A percentile compares a stretch with the other conserved stretches of the same genome.
Conservation (phyloP, 1,140 invertebrate genomes). For the Heliconius hewitsoni region DNA sequence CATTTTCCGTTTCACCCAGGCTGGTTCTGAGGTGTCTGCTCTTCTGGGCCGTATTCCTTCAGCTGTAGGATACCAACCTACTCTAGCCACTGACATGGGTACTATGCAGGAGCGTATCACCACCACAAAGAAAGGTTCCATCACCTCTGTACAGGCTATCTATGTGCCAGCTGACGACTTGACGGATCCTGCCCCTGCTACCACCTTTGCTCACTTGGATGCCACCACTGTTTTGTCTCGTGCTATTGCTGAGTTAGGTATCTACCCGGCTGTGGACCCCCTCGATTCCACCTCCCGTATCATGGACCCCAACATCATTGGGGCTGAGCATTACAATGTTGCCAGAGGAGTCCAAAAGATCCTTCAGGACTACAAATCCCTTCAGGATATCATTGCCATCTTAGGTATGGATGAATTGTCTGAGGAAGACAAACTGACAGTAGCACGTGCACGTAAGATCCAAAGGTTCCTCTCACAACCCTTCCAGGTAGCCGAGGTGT, state of each 20-base stretch:
- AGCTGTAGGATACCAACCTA: conserved; percentile 99
- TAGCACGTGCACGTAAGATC: conserved; percentile 97
- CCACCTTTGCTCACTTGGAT: conserved; percentile 99
- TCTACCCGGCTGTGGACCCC: conserved; percentile 99
- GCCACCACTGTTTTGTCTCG: conserved; percentile 98
- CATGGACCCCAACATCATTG: conserved; percentile 98
- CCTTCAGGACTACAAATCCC: conserved; percentile 97
- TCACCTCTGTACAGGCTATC: conserved; percentile 99
- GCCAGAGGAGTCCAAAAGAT: conserved; percentile 99
- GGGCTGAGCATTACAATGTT: conserved; percentile 95
- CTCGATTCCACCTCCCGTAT: conserved; percentile 99
- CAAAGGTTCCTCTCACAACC: conserved; percentile 99
- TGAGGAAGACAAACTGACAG: conserved; percentile 98
- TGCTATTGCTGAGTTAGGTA: conserved; percentile 96
- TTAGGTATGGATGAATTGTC: conserved; percentile 99
- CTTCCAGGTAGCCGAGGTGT: conserved; percentile 96
- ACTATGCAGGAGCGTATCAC: conserved; percentile 99
- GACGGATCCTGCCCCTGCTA: conserved; percentile 98
- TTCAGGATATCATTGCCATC: conserved; percentile 99
- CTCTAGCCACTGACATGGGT: conserved; percentile 87
- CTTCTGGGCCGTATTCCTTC: conserved; percentile 99
- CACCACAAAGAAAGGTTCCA: conserved; percentile 99
- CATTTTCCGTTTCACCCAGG: conserved; percentile 99
- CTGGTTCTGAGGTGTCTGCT: conserved; percentile 98
- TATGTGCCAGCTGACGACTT: conserved; percentile 99